Percentiles rank a stretch among this genome's conserved stretches.
Conservation (phyloP, 1,140 invertebrate species). For the Parapsyche elsis region DNA sequence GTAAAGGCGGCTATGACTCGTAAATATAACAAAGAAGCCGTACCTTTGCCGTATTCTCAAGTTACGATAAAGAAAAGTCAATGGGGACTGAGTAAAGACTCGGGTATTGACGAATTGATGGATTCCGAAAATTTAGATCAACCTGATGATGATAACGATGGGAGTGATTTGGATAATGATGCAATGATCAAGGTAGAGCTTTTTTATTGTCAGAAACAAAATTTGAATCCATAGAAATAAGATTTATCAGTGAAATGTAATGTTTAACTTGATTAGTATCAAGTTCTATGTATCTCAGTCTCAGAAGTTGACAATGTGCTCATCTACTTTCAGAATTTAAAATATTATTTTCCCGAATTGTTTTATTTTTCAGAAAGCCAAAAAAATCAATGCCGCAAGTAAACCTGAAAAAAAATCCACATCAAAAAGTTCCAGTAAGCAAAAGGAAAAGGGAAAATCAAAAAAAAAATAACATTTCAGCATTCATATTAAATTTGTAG, state of each 20-base stretch:
- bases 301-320: too few relatives aligned
- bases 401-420: neutral
- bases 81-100: constrained; percentile 58
- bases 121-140: constrained; percentile 69
- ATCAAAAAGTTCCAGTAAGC: neutral
- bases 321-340: too few relatives aligned
- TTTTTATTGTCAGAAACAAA: too few relatives aligned
- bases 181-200: constrained; percentile 80
- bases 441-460: neutral
- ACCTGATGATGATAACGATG: constrained; percentile 66
- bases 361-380: neutral
- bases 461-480: too few relatives aligned
- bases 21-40: constrained; percentile 86
- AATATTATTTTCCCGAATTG: too few relatives aligned
- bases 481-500: too few relatives aligned
- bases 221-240: too few relatives aligned
- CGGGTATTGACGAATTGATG: constrained; percentile 66
- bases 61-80: constrained; percentile 71
- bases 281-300: too few relatives aligned
- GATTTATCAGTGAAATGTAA: too few relatives aligned
- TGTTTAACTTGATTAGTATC: too few relatives aligned
- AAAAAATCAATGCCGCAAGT: neutral
- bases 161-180: constrained; percentile 77
- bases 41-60: constrained; percentile 77
- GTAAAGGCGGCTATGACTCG: constrained; percentile 91